Conservation (phyloP, 2,888 invertebrate species). For the Thera obeliscata region DNA sequence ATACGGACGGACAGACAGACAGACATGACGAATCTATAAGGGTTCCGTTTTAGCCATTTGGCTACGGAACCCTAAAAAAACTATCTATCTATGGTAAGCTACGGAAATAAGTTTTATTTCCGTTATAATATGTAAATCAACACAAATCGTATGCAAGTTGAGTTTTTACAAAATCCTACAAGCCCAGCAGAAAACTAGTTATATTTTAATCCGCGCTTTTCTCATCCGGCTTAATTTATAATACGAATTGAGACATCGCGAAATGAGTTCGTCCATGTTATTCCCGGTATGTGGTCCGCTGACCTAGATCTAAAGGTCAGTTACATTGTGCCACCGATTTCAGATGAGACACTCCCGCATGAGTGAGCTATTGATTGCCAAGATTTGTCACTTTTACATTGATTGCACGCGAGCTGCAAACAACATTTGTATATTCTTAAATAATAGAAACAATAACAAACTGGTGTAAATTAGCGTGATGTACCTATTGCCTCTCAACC, state of each 20-base stretch:
- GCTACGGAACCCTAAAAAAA: no score
- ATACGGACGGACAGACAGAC: no score
- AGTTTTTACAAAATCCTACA: neutral
- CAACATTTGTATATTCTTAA: no score
- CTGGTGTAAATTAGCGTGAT: no score
- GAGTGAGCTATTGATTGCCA: slow-evolving; percentile 11
- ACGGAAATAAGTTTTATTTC: no score
- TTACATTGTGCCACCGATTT: slow-evolving; percentile 44
- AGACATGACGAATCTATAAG: no score
- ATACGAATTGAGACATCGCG: slow-evolving; percentile 36
- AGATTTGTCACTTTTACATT: no score
- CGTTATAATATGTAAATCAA: neutral
- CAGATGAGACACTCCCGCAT: slow-evolving; percentile 8
- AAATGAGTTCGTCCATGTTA: slow-evolving; percentile 42
- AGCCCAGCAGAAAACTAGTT: neutral
- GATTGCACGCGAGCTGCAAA: no score
- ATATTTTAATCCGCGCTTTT: slow-evolving; percentile 1
- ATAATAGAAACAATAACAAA: no score
- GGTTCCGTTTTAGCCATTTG: no score
- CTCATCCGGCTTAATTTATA: slow-evolving; percentile 18
- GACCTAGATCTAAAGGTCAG: slow-evolving; percentile 56
- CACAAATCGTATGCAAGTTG: neutral
- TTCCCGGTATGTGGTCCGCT: slow-evolving; percentile 48
- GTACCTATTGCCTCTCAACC: no score
- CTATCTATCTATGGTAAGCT: no score